Evolutionary conservation across 1,140 invertebrate genomes (phyloP).

Genomic region (Sinella curviseta): DNA sequence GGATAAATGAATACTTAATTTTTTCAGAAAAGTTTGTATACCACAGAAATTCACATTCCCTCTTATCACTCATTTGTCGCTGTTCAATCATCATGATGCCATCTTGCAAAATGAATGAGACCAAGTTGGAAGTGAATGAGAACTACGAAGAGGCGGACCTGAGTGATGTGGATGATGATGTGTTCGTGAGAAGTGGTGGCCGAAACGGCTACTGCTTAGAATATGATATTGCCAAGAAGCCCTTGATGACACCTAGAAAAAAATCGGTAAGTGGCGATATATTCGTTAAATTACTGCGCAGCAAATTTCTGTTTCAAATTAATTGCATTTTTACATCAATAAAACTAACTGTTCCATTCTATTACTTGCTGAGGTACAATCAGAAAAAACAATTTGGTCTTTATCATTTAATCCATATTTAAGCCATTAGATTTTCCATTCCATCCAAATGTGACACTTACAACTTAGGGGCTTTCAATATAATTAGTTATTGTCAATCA

Average conservation of each 20-base stretch:
- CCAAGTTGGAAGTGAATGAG: slow-evolving; percentile 49
- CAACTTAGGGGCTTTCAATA: too few relatives aligned
- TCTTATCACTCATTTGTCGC: too few relatives aligned
- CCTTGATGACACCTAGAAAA: slow-evolving; percentile 70
- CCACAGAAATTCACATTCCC: too few relatives aligned
- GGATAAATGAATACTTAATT: background rate
- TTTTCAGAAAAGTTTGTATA: too few relatives aligned
- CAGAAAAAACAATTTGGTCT: too few relatives aligned
- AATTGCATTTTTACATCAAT: background rate
- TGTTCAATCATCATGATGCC: slow-evolving; percentile 42
- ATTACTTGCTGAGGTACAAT: too few relatives aligned
- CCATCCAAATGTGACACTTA: too few relatives aligned
- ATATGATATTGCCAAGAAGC: slow-evolving; percentile 70
- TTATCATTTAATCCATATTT: too few relatives aligned
- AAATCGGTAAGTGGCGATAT: slow-evolving; percentile 55
- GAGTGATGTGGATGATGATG: slow-evolving; percentile 71
- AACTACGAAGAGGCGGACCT: slow-evolving; percentile 49
- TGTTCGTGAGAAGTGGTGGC: slow-evolving; percentile 70
- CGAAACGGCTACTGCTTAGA: slow-evolving; percentile 63
- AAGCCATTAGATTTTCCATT: too few relatives aligned
- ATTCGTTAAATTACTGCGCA: too few relatives aligned
- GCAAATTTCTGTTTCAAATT: background rate
- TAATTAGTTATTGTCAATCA: too few relatives aligned
- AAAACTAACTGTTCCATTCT: too few relatives aligned
- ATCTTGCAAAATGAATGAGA: slow-evolving; percentile 49